Percentiles rank a stretch among this genome's conserved stretches.
phyloP scores from a whole-genome alignment of 2,888 invertebrate genomes.

The Drosophila aldrichi region DNA sequence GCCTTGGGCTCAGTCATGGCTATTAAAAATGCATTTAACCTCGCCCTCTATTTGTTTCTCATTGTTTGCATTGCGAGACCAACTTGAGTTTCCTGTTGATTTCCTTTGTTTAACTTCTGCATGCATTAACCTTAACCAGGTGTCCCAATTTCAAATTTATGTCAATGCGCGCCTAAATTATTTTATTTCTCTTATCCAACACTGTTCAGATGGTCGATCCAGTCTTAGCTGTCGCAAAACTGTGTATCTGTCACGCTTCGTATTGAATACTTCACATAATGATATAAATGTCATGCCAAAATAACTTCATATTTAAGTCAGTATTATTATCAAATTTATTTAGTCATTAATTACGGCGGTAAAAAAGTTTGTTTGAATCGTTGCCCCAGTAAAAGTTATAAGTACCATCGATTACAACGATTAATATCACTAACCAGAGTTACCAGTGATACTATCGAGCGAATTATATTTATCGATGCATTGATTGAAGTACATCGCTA shows the following conservation, averaged over 20 bases:
- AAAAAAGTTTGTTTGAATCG: too few species aligned
- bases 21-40: constrained; percentile 67
- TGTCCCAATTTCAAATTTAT: constrained; percentile 70
- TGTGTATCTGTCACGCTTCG: neutral
- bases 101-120: constrained; percentile 74
- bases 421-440: too few species aligned
- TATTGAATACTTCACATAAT: neutral
- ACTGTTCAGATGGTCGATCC: constrained; percentile 4
- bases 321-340: neutral
- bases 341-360: neutral
- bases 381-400: neutral
- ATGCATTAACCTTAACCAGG: constrained; percentile 77
- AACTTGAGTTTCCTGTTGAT: constrained; percentile 77
- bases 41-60: constrained; percentile 55
- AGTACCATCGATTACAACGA: neutral
- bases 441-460: too few species aligned
- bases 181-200: constrained; percentile 13
- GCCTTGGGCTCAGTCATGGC: constrained; percentile 33
- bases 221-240: neutral
- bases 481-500: constrained; percentile 31
- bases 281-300: neutral
- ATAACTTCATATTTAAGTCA: neutral
- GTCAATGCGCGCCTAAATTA: constrained; percentile 55
- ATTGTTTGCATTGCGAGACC: constrained; percentile 55
- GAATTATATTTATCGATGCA: constrained; percentile 12